Evolutionary conservation across 2,888 invertebrate species (phyloP).

Genomic region (Herminia tarsipennalis): DNA sequence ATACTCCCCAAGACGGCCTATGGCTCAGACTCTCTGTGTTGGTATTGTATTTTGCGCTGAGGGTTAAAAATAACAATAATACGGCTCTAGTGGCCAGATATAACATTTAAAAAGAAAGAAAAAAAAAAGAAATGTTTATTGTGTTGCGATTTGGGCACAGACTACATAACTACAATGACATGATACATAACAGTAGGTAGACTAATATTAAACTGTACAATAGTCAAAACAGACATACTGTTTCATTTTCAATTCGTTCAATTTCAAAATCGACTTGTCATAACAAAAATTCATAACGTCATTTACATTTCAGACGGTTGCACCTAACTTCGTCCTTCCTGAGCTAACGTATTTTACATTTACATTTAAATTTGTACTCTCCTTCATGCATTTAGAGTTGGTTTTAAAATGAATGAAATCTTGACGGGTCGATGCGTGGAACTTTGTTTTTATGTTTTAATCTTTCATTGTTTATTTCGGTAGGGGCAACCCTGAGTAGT

Average conservation of each 20-base stretch:
- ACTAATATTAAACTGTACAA: too few relatives aligned
- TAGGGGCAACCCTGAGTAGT: neutral
- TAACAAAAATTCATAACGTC: constrained; percentile 20
- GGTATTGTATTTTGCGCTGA: too few relatives aligned
- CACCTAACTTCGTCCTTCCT: constrained; percentile 23
- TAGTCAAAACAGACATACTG: neutral
- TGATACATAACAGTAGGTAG: too few relatives aligned
- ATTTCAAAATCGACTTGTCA: constrained; percentile 4
- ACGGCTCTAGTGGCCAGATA: too few relatives aligned
- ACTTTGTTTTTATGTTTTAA: constrained; percentile 33
- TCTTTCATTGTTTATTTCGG: constrained; percentile 20
- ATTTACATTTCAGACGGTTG: constrained; percentile 18
- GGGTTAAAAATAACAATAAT: too few relatives aligned
- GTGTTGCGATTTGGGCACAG: too few relatives aligned
- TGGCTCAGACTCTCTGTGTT: too few relatives aligned
- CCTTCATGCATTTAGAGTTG: neutral
- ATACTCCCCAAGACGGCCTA: too few relatives aligned
- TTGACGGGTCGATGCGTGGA: constrained; percentile 14
- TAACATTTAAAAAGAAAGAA: too few relatives aligned
- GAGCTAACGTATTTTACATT: constrained; percentile 5
- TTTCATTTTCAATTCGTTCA: neutral
- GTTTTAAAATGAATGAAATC: constrained; percentile 12
- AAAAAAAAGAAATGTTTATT: too few relatives aligned
- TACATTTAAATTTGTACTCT: constrained; percentile 13
- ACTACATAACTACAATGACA: too few relatives aligned